Evolutionary conservation across 2,113 vertebrate genomes (phyloP).

Genomic region (Gadus chalcogrammus): DNA sequence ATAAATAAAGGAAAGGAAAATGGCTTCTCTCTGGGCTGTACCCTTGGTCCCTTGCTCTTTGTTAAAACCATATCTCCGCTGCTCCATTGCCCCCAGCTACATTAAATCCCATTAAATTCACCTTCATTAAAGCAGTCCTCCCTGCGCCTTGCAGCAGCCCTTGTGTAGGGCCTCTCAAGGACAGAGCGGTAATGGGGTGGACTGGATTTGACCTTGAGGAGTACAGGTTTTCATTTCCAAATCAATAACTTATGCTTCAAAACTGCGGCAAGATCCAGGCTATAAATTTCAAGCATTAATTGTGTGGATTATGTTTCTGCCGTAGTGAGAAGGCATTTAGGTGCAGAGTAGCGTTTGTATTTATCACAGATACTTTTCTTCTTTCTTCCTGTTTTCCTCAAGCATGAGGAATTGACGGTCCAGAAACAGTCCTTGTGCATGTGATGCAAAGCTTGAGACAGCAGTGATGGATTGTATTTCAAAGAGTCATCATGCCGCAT

Average conservation of each 20-base stretch:
- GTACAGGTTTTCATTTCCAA: slow-evolving; percentile 81
- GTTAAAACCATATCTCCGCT: slow-evolving; percentile 81
- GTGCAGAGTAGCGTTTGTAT: slow-evolving; percentile 56
- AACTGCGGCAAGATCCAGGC: slow-evolving; percentile 72
- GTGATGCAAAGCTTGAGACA: slow-evolving; percentile 55
- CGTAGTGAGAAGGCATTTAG: slow-evolving; percentile 67
- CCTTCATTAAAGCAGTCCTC: slow-evolving; percentile 82
- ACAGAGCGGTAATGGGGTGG: slow-evolving; percentile 77
- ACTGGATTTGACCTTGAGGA: slow-evolving; percentile 81
- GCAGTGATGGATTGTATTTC: slow-evolving; percentile 56
- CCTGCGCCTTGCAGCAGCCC: slow-evolving; percentile 66
- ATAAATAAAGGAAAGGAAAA: slow-evolving; percentile 78
- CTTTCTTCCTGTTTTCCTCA: slow-evolving; percentile 11
- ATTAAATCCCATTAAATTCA: slow-evolving; percentile 86
- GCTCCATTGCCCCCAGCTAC: slow-evolving; percentile 80
- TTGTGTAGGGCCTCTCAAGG: slow-evolving; percentile 77
- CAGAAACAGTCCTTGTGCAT: slow-evolving; percentile 39
- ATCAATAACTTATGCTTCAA: slow-evolving; percentile 82
- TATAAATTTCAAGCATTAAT: slow-evolving; percentile 79
- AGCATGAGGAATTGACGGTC: slow-evolving; percentile 53
- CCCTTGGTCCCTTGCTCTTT: slow-evolving; percentile 79
- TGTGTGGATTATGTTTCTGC: slow-evolving; percentile 74
- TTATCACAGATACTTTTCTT: slow-evolving; percentile 37
- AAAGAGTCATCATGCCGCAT: slow-evolving; percentile 47
- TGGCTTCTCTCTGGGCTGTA: slow-evolving; percentile 72